Evolutionary conservation across 1,140 invertebrate species (phyloP), one percentile per base, ranked within the genome.

Genomic region (Anthonomus grandis): DNA sequence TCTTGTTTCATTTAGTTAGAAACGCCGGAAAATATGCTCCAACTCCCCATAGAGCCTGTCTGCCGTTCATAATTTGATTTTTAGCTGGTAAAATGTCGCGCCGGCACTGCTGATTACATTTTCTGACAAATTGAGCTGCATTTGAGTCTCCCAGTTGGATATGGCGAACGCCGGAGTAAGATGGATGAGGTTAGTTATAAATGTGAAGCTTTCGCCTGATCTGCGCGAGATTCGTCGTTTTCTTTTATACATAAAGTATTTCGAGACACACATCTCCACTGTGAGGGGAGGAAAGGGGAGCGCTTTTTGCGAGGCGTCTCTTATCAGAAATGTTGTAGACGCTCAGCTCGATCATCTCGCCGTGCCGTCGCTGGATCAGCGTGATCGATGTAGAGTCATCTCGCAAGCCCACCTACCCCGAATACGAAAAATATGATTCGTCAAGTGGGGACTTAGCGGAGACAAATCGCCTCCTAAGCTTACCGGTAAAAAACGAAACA

Each of bases 131-230:
- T 75, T 72, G 72, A 74, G 71, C 72, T 71, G 72, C 73, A 70
- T 65, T 57, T 48, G 54, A 59, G 41, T 46, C 34, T 42, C 48
- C 47, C 34, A 42, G 38, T 58, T 31, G 42, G 10, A 6, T 12
- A 21, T 22, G 45, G 34, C 39, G 25, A 13, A 23, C 44, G 36
- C 38, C 38, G 64, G 64, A 74, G 61, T 68, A 75, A 75, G 73
- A 75, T 75, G 72, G 73, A 75, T 75, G 72, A 75, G 72, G 72
- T 71, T 73, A 75, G 73, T 75, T 75, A 75, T 75, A 75, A 75
- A 75, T 73, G 73, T 75, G 73, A 73, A 72, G 73, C 72, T 74
- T 74, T 73, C 65, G 69, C 70, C 64, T 69, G 69, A 69, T 68
- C 70, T 68, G 64, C 49, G 52, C 64, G 59, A 67, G 68, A 68